Percentiles rank a stretch among this genome's conserved stretches.
phyloP scores from a whole-genome alignment of 2,797 vertebrate species.

The Sorex maritimensis region DNA sequence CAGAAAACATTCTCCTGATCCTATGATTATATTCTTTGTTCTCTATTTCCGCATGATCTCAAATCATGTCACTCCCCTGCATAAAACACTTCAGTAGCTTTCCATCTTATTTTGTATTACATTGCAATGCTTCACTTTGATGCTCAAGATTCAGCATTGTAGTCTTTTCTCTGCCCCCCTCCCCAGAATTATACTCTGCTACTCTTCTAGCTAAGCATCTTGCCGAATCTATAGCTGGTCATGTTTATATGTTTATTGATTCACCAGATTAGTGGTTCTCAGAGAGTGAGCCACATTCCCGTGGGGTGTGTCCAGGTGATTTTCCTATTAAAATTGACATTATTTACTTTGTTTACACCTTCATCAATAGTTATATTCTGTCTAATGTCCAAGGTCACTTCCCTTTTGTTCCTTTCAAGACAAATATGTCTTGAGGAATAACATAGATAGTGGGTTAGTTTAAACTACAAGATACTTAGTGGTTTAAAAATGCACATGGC shows the following conservation, averaged over 20 bases:
- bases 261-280: not conserved
- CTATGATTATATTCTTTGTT: not conserved
- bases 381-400: not conserved
- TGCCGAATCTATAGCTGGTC: too few species aligned
- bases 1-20: not conserved
- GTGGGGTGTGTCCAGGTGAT: not conserved
- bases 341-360: not conserved
- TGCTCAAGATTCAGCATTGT: too few species aligned
- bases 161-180: not conserved
- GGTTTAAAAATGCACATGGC: slow-evolving; percentile 8
- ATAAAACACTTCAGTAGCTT: not conserved
- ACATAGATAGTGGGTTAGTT: not conserved
- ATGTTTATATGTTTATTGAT: too few species aligned
- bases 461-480: not conserved
- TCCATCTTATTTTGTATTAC: not conserved
- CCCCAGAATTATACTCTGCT: not conserved
- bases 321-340: not conserved
- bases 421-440: slow-evolving; percentile 26
- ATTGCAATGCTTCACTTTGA: not conserved
- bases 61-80: too few species aligned
- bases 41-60: not conserved
- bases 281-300: fast-evolving
- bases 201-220: not conserved
- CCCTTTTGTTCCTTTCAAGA: not conserved
- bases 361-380: not conserved